Conservation (phyloP, 2,888 invertebrate genomes). For the Morinoia aosen region DNA sequence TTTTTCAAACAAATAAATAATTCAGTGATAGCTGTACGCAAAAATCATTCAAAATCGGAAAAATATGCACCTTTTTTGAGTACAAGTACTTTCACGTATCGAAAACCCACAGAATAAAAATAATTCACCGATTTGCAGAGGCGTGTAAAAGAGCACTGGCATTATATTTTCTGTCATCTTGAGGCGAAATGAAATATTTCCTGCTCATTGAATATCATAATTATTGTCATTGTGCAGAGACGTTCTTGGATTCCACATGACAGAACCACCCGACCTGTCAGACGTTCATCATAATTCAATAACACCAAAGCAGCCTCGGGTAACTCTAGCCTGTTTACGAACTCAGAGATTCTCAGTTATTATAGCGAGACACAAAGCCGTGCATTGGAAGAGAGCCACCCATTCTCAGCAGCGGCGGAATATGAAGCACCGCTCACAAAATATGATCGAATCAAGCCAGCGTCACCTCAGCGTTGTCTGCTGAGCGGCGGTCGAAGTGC, state of each 20-base stretch:
- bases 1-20: too few species aligned
- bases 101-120: too few species aligned
- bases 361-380: conserved; percentile 12
- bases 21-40: too few species aligned
- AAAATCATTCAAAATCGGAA: too few species aligned
- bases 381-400: not conserved
- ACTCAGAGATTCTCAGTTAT: not conserved
- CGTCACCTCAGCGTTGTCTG: not conserved
- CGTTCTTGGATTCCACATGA: not conserved
- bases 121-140: not conserved
- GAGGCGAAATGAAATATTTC: not conserved
- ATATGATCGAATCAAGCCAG: not conserved
- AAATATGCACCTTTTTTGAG: too few species aligned
- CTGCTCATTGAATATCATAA: not conserved
- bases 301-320: not conserved
- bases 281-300: not conserved
- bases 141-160: not conserved
- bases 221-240: not conserved
- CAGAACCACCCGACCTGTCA: not conserved
- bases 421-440: not conserved
- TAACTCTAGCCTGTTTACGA: conserved; percentile 21
- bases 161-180: not conserved
- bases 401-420: not conserved
- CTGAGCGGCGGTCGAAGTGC: not conserved
- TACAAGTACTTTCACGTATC: too few species aligned